A percentile compares a stretch with the other conserved stretches of the same genome.
phyloP scores from a whole-genome alignment of 23 tunicate genomes.

The Trididemnum miniatum region DNA sequence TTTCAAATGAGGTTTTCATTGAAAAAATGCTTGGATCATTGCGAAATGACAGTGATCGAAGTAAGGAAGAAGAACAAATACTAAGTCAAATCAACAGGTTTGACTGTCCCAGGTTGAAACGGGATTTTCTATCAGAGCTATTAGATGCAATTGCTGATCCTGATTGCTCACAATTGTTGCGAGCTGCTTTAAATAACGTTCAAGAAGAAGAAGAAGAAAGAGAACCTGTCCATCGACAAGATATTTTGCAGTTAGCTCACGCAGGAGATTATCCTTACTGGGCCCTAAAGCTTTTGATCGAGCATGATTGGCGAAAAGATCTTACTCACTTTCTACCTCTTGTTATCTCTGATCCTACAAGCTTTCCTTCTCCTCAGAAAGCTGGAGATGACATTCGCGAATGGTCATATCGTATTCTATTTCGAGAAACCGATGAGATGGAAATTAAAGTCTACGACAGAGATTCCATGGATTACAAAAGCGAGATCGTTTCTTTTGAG shows the following conservation, averaged over 20 bases:
- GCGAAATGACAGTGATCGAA: background rate
- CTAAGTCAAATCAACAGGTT: background rate
- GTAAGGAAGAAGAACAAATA: background rate
- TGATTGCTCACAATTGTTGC: background rate
- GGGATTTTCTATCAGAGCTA: background rate
- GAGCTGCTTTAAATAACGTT: background rate
- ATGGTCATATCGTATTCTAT: constrained; percentile 1
- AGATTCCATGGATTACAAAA: background rate
- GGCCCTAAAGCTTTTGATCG: background rate
- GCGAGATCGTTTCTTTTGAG: background rate
- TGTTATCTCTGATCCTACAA: constrained; percentile 3
- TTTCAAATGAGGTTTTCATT: background rate
- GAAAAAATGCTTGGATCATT: background rate
- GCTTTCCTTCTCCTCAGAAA: constrained; percentile 14
- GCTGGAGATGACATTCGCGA: background rate
- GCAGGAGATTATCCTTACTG: constrained; percentile 31
- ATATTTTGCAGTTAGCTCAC: background rate
- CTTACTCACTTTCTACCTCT: constrained; percentile 19
- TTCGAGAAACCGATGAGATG: background rate
- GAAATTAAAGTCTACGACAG: constrained; percentile 7
- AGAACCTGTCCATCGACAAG: background rate
- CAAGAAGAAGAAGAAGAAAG: constrained; percentile 23
- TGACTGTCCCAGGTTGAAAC: background rate
- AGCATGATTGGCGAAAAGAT: background rate
- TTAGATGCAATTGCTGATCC: background rate